Evolutionary conservation across 2,113 vertebrate genomes (phyloP).

Genomic region (Clarias magur): DNA sequence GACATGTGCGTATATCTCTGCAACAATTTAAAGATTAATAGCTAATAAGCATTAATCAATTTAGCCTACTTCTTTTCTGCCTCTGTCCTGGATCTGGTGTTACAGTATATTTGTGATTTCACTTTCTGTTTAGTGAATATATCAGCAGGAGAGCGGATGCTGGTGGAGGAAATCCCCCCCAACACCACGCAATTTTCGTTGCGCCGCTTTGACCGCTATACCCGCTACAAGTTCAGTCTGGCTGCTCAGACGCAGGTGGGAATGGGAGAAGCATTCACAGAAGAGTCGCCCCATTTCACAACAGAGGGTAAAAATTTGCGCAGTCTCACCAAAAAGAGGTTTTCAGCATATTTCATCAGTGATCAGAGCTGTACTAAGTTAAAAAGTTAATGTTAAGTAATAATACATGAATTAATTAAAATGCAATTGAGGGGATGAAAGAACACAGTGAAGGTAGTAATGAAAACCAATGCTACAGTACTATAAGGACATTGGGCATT

Average conservation of each 20-base stretch:
- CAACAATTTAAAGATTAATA: neutral
- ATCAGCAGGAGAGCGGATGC: constrained; percentile 74
- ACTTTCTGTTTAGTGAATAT: constrained; percentile 81
- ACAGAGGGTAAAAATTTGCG: constrained; percentile 82
- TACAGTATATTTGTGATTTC: constrained; percentile 27
- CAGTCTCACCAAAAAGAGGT: neutral
- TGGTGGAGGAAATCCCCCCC: constrained; percentile 80
- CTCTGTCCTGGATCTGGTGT: neutral
- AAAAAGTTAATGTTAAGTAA: neutral
- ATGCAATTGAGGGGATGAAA: neutral
- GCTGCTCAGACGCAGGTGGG: constrained; percentile 84
- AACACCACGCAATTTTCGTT: constrained; percentile 88
- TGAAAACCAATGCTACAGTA: neutral
- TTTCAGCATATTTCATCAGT: neutral
- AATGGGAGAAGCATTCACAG: constrained; percentile 77
- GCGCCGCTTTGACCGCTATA: constrained; percentile 87
- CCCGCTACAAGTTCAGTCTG: constrained; percentile 86
- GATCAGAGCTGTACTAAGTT: neutral
- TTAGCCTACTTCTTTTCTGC: neutral
- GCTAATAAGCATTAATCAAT: neutral
- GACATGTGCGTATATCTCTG: constrained; percentile 73
- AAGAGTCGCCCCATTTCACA: constrained; percentile 84
- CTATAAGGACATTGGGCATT: neutral
- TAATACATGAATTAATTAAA: neutral
- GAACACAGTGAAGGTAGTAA: neutral